Evolutionary conservation across 2,113 vertebrate species (phyloP), one percentile per base, ranked within the genome.

Genomic region (Colistium nudipinnis): DNA sequence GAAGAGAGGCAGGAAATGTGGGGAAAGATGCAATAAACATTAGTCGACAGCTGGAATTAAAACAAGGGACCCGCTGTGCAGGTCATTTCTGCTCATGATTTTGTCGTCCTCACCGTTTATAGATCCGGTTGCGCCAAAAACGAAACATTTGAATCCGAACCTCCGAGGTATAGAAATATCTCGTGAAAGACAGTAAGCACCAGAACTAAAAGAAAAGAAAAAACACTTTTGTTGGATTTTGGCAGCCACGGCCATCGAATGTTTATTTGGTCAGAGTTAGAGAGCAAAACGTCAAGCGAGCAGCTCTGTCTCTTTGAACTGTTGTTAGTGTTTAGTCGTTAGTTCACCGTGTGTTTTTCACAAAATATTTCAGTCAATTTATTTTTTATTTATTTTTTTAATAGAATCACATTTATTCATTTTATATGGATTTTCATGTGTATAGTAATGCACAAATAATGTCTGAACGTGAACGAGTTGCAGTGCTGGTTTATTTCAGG

Each of bases 401-500:
- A n/a, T 27, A 25, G 17, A 36, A 67, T 41, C 35, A 56, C 3
- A 35, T 62, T 54, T 61, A 56, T 56, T 77, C 13, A 35, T 54
- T 53, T 55, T 8, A 19, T 38, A 62, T 35, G 25, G 44, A 62
- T n/a, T 41, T 22, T 0, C 1, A 63, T 48, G 13, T 55, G n/a
- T 25, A 59, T 22, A 78, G 56, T 14, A 69, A 74, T 30, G 59
- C 43, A 72, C 36, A 69, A 57, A 74, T 41, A 3, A 74, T 64
- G 14, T 24, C 47, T 65, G 25, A 47, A 33, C 36, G 60, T 62
- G 69, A 78, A 70, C 76, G 43, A 55, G 56, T 73, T 64, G 62
- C 70, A 82, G 72, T 74, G 68, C 76, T 76, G 72, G 62, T 36
- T 78, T 53, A 67, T 69, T 82, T 70, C 45, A 80, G n/a, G 47